These are phyloP conservation scores for Subanguina moxae DNA, from an alignment of 1,140 invertebrate genomes.

Conservation along the genomic window DNA sequence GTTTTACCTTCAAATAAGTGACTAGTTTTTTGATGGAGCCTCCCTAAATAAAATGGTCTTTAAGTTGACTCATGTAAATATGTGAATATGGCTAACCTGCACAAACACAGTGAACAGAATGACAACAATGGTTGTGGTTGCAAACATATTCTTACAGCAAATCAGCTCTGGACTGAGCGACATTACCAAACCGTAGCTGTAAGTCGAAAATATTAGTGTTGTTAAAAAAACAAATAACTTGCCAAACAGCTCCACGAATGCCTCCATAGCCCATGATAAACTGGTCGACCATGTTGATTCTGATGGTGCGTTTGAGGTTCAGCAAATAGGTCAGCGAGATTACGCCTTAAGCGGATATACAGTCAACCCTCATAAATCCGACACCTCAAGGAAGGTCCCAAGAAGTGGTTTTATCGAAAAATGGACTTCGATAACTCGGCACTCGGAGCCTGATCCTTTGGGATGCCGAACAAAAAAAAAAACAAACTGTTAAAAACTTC, in stretches of 20 bases:
- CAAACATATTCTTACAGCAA: slow-evolving; percentile 73
- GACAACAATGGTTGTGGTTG: slow-evolving; percentile 92
- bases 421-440: no score
- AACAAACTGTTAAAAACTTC: no score
- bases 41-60: slow-evolving; percentile 32
- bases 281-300: slow-evolving; percentile 51
- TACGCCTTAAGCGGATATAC: slow-evolving; percentile 39
- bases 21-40: slow-evolving; percentile 33
- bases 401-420: no score
- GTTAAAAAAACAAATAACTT: slow-evolving; percentile 23
- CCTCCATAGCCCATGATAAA: slow-evolving; percentile 56
- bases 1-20: slow-evolving; percentile 46
- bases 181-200: slow-evolving; percentile 65
- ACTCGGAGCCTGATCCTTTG: no score
- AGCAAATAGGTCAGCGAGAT: slow-evolving; percentile 41
- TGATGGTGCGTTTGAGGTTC: slow-evolving; percentile 43
- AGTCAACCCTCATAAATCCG: no score
- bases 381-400: no score
- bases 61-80: background rate
- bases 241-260: slow-evolving; percentile 51
- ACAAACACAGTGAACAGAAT: slow-evolving; percentile 98
- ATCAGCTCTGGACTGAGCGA: slow-evolving; percentile 71
- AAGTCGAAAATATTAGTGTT: background rate
- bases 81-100: slow-evolving; percentile 61
- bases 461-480: no score